Percentiles rank a stretch among this genome's conserved stretches.
These are phyloP conservation scores for Sebastes schlegelii DNA, from an alignment of 2,113 vertebrate genomes.

Conservation along the genomic window DNA sequence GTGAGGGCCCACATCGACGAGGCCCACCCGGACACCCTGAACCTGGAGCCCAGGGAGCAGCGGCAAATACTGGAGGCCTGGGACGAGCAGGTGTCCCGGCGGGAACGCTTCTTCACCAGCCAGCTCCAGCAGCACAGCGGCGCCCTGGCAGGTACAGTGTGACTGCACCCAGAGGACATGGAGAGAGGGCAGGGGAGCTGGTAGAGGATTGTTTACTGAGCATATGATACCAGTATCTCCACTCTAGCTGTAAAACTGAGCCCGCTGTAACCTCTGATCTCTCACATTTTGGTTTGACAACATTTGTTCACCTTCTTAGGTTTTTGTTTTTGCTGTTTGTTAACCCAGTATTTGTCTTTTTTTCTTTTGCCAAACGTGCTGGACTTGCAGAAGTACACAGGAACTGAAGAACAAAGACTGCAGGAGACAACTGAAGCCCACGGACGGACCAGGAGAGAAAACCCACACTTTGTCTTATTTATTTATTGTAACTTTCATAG, in stretches of 20 bases:
- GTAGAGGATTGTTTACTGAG: too few relatives aligned
- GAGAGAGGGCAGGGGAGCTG: too few relatives aligned
- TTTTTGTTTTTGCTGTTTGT: too few relatives aligned
- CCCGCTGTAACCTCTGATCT: too few relatives aligned
- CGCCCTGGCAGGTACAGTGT: constrained; percentile 58
- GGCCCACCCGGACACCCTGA: constrained; percentile 87
- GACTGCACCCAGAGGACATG: too few relatives aligned
- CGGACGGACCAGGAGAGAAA: constrained; percentile 10
- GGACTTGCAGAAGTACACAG: constrained; percentile 58
- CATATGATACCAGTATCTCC: too few relatives aligned
- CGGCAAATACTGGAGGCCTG: constrained; percentile 87
- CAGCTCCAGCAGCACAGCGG: constrained; percentile 79
- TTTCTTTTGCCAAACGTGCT: not conserved
- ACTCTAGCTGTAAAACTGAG: too few relatives aligned
- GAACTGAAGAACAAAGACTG: constrained; percentile 36
- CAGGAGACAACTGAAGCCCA: not conserved
- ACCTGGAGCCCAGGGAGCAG: constrained; percentile 80
- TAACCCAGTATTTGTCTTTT: not conserved
- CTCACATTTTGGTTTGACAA: too few relatives aligned
- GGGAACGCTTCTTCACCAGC: constrained; percentile 84
- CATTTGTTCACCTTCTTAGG: too few relatives aligned
- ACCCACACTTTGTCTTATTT: constrained; percentile 15
- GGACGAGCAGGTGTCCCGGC: constrained; percentile 87
- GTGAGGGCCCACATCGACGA: constrained; percentile 87
- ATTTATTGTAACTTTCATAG: constrained; percentile 12